Conservation (phyloP, 2,113 vertebrate species). For the Boleophthalmus pectinirostris region DNA sequence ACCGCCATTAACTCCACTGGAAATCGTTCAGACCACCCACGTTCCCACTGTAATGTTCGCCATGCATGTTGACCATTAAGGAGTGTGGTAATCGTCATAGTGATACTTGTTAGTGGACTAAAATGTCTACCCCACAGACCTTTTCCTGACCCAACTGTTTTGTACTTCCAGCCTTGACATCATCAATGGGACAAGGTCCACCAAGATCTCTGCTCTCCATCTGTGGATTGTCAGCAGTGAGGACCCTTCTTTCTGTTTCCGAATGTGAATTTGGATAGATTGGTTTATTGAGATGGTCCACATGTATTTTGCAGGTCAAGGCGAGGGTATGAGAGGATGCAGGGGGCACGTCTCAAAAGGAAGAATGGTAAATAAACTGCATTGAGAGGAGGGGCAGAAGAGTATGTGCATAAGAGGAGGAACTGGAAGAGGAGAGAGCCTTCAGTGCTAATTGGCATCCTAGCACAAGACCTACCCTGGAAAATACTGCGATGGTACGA, state of each 20-base stretch:
- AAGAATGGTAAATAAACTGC: conserved; percentile 69
- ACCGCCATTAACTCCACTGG: conserved; percentile 54
- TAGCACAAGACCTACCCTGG: conserved; percentile 88
- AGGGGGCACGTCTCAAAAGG: conserved; percentile 38
- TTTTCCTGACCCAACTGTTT: conserved; percentile 12
- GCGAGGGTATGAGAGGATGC: conserved; percentile 46
- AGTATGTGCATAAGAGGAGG: conserved; percentile 47
- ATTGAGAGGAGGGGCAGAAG: conserved; percentile 71
- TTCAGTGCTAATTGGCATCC: conserved; percentile 99
- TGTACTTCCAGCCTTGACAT: conserved; percentile 10
- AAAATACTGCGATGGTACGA: conserved; percentile 80
- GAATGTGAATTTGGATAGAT: conserved; percentile 42
- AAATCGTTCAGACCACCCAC: conserved; percentile 61
- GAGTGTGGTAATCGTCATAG: neutral
- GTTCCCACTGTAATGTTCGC: conserved; percentile 25
- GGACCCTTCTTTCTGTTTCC: conserved; percentile 41
- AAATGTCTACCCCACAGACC: neutral
- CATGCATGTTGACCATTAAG: neutral
- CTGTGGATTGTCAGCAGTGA: conserved; percentile 36
- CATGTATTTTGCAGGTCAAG: conserved; percentile 43
- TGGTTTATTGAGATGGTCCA: conserved; percentile 23
- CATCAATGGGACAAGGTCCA: conserved; percentile 31
- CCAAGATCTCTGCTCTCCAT: conserved; percentile 37
- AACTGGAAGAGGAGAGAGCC: conserved; percentile 88
- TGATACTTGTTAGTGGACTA: neutral